phyloP scores from a whole-genome alignment of 2,113 vertebrate species.

The Lethenteron camtschaticum region DNA sequence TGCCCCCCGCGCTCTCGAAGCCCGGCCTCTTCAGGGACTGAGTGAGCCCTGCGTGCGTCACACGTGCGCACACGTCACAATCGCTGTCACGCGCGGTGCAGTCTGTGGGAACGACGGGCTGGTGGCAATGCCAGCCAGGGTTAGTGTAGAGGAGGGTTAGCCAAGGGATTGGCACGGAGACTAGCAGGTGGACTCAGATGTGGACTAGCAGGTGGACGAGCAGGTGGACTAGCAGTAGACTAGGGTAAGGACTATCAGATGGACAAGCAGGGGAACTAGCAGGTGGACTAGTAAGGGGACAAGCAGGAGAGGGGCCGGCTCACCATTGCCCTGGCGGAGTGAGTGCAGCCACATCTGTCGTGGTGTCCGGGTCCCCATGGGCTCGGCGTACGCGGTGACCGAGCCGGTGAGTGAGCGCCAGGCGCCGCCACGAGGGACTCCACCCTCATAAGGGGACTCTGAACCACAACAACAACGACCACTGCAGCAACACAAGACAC shows the following conservation, averaged over 20 bases:
- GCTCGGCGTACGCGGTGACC: slow-evolving; percentile 17
- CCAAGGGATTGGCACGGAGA: too few species aligned
- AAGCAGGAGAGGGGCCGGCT: background rate
- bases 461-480: too few species aligned
- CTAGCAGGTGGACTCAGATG: background rate
- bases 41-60: slow-evolving; percentile 19
- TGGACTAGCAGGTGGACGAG: background rate
- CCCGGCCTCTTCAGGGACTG: slow-evolving; percentile 21
- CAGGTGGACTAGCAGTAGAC: background rate
- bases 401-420: slow-evolving; percentile 31
- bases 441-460: too few species aligned
- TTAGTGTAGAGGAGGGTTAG: background rate
- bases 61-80: slow-evolving; percentile 8
- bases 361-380: slow-evolving; percentile 16
- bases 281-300: background rate
- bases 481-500: too few species aligned
- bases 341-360: slow-evolving; percentile 32
- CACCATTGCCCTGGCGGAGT: slow-evolving; percentile 35
- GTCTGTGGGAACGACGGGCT: background rate
- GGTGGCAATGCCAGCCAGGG: background rate
- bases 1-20: slow-evolving; percentile 12
- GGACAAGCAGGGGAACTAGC: slow-evolving; percentile 9
- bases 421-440: too few species aligned
- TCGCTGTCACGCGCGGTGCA: background rate
- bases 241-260: background rate